Base-by-base conservation (phyloP, 2,113 vertebrate species). In the Turnix velox region DNA sequence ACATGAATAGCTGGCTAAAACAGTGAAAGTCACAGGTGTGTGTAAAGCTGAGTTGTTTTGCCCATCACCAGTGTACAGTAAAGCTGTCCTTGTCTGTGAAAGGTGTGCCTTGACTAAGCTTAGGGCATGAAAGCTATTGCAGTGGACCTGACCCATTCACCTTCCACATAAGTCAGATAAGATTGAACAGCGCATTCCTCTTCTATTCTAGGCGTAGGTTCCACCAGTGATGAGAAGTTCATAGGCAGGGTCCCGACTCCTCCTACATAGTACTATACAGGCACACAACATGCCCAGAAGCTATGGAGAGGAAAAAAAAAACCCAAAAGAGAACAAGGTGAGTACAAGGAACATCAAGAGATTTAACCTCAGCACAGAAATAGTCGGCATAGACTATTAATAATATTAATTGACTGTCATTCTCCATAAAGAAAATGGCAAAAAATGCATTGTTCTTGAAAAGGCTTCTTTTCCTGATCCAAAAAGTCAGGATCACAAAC, bases 201-300 rank as follows among this genome's bases (percentile, higher is more conserved):
- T 58, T 39, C 45, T 87, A 94, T 63, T 92, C 97, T 98, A 99
- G 57, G 99, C 99, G 11, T 98, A 98, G 92, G 98, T 99, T 71
- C 98, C 99, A 0, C 98, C 98, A 7, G 98, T 98, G 95, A 99
- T 98, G 73, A 99, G 99, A 23, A 98, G 98, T 89, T 99, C 98
- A 0, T 99, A 99, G n/a, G 98, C 97, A 78, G 99, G 98, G 81
- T 99, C 99, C 94, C 98, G 97, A 96, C 98, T 98, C 96, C 98
- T 98, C 95, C 98, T 98, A 96, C 98, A 99, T 89, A 99, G 88
- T 67, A 99, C 99, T 33, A 99, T 96, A 91, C 98, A 98, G 6
- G 98, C 98, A 80, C 99, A 99, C 94, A 99, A 93, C 98, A 99
- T 99, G 84, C 99, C 99, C 97, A 99, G 97, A 91, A 99, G 98